Percentiles rank a stretch among this genome's conserved stretches.
These are phyloP conservation scores for Poeciliopsis turneri DNA, from an alignment of 2,797 vertebrate genomes.

Conservation along the genomic window DNA sequence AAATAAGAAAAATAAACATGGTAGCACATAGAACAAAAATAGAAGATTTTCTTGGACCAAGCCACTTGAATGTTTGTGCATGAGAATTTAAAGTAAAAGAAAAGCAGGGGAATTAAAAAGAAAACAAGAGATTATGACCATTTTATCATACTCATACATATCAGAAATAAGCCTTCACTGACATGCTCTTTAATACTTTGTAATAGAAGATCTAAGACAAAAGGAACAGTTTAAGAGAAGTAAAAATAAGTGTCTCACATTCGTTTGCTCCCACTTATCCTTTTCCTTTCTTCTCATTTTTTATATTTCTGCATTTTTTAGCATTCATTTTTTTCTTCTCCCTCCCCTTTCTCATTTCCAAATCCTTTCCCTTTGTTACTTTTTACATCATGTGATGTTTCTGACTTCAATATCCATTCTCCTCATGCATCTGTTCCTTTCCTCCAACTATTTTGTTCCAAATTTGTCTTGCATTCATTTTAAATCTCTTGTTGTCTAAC, in stretches of 20 bases:
- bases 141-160: slow-evolving; percentile 10
- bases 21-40: background rate
- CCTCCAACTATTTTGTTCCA: background rate
- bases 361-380: slow-evolving; percentile 43
- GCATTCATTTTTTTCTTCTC: slow-evolving; percentile 23
- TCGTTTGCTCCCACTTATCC: slow-evolving; percentile 38
- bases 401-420: slow-evolving; percentile 38
- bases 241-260: slow-evolving; percentile 53
- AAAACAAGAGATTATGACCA: background rate
- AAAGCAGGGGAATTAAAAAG: background rate
- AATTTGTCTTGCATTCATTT: background rate
- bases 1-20: background rate
- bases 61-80: background rate
- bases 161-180: slow-evolving; percentile 19
- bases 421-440: slow-evolving; percentile 33
- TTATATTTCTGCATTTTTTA: slow-evolving; percentile 34
- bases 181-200: slow-evolving; percentile 26
- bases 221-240: slow-evolving; percentile 32
- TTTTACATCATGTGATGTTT: slow-evolving; percentile 29
- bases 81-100: background rate
- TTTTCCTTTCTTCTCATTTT: slow-evolving; percentile 40
- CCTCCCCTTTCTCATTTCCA: slow-evolving; percentile 33
- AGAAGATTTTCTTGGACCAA: background rate
- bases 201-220: slow-evolving; percentile 42
- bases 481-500: slow-evolving; percentile 26